Conservation (phyloP, 2,888 invertebrate genomes). For the Drosophila putrida region DNA sequence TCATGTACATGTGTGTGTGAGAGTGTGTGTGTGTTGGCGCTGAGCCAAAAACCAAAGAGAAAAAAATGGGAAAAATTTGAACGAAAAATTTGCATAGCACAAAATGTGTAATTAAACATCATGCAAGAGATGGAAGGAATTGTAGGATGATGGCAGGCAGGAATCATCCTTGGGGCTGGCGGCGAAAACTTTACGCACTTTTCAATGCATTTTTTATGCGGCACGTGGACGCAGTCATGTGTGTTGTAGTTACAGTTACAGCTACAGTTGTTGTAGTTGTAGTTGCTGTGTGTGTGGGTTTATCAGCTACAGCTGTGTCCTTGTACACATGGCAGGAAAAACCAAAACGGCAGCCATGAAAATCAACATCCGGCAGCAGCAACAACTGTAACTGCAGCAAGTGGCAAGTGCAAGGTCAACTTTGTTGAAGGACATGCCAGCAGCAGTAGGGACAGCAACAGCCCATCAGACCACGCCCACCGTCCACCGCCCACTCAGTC, state of each 20-base stretch:
- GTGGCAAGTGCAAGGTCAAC: slow-evolving; percentile 80
- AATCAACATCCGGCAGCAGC: slow-evolving; percentile 72
- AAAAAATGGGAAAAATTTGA: slow-evolving; percentile 23
- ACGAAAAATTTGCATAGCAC: slow-evolving; percentile 55
- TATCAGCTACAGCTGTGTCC: slow-evolving; percentile 72
- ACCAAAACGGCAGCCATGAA: slow-evolving; percentile 53
- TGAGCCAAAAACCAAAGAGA: slow-evolving; percentile 43
- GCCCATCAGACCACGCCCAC: slow-evolving; percentile 28
- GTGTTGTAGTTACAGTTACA: slow-evolving; percentile 17
- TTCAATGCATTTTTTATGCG: slow-evolving; percentile 63
- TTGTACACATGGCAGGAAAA: slow-evolving; percentile 43
- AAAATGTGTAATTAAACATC: slow-evolving; percentile 73
- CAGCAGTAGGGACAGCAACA: slow-evolving; percentile 39
- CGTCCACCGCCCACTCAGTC: slow-evolving; percentile 30
- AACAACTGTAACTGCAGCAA: slow-evolving; percentile 61
- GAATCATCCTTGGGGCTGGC: slow-evolving; percentile 39
- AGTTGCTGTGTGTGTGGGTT: slow-evolving; percentile 49
- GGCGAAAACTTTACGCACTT: slow-evolving; percentile 65
- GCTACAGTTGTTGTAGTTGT: slow-evolving; percentile 7
- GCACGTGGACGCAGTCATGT: slow-evolving; percentile 73
- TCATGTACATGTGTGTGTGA: slow-evolving; percentile 7
- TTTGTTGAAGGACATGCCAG: slow-evolving; percentile 71
- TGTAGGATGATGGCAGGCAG: slow-evolving; percentile 2
- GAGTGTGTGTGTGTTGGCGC: slow-evolving; percentile 42
- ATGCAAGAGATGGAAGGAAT: not conserved